Conservation (phyloP, 2,888 invertebrate species). For the Agriopis leucophaearia region DNA sequence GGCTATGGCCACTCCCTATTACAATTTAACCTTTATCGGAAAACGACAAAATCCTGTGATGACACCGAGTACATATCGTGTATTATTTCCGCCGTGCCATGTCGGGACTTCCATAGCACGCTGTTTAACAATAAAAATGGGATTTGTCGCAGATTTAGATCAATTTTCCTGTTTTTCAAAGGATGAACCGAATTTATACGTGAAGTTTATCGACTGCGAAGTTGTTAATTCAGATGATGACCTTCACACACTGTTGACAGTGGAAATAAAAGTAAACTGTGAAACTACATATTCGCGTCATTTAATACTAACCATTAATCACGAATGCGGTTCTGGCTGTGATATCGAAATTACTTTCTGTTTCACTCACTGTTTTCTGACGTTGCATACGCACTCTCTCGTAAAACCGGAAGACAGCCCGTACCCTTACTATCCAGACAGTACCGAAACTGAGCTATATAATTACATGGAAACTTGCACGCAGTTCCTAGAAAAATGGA, state of each 20-base stretch:
- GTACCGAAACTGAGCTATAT: slow-evolving; percentile 60
- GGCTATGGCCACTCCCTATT: slow-evolving; percentile 71
- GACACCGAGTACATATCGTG: slow-evolving; percentile 62
- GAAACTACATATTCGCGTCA: slow-evolving; percentile 54
- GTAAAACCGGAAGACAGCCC: slow-evolving; percentile 65
- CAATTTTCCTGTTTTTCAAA: slow-evolving; percentile 64
- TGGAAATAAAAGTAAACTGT: slow-evolving; percentile 61
- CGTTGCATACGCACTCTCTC: slow-evolving; percentile 65
- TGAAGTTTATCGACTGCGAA: slow-evolving; percentile 57
- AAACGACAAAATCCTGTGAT: slow-evolving; percentile 64
- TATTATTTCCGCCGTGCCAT: slow-evolving; percentile 74
- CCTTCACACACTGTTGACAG: slow-evolving; percentile 59
- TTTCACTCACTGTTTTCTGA: slow-evolving; percentile 73
- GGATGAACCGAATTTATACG: slow-evolving; percentile 60
- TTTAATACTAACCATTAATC: slow-evolving; percentile 62
- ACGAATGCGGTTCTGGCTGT: slow-evolving; percentile 68
- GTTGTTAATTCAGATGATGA: slow-evolving; percentile 44
- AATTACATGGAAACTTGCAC: slow-evolving; percentile 68
- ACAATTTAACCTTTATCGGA: slow-evolving; percentile 76
- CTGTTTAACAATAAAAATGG: slow-evolving; percentile 62
- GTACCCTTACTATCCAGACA: slow-evolving; percentile 74
- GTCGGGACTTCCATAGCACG: slow-evolving; percentile 59
- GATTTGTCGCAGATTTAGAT: slow-evolving; percentile 56
- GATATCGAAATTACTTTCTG: slow-evolving; percentile 74
- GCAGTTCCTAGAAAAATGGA: slow-evolving; percentile 77